Percentiles rank a stretch among this genome's conserved stretches.
phyloP scores from a whole-genome alignment of 2,888 invertebrate species.

The Corythucha ciliata region DNA sequence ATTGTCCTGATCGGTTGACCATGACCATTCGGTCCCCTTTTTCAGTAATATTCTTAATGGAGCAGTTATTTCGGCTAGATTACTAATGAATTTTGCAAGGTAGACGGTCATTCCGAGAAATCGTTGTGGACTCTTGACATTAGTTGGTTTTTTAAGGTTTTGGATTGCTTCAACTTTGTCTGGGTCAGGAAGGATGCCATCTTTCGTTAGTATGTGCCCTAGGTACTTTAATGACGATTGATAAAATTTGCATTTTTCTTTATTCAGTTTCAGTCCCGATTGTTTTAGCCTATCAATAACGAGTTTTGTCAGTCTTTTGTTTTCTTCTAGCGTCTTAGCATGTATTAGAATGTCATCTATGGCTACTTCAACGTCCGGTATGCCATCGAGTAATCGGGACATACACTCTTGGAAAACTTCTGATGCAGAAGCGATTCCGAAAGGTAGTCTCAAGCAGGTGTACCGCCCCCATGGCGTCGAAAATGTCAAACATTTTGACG shows the following conservation, averaged over 20 bases:
- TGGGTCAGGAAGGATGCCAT: neutral
- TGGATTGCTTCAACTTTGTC: neutral
- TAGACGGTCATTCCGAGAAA: neutral
- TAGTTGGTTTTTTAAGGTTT: neutral
- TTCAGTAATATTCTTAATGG: neutral
- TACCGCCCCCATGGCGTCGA: conserved; percentile 33
- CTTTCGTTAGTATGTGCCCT: neutral
- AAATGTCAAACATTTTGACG: conserved; percentile 30
- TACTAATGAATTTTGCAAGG: neutral
- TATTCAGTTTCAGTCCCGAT: conserved; percentile 32
- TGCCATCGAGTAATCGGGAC: conserved; percentile 18
- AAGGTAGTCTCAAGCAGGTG: conserved; percentile 32
- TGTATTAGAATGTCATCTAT: conserved; percentile 7
- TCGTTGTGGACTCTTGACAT: neutral
- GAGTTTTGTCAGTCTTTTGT: neutral
- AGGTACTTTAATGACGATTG: neutral
- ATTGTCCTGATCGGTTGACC: conserved; percentile 24
- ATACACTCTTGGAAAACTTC: conserved; percentile 5
- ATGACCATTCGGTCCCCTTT: conserved; percentile 23
- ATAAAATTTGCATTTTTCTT: conserved; percentile 26
- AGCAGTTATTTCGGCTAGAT: neutral
- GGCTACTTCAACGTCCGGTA: neutral
- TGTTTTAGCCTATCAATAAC: neutral
- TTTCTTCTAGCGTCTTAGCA: neutral
- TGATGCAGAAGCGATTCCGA: conserved; percentile 19